Evolutionary conservation across 2,888 invertebrate species (phyloP), one percentile per base, ranked within the genome.

Genomic region (Tachina lurida): DNA sequence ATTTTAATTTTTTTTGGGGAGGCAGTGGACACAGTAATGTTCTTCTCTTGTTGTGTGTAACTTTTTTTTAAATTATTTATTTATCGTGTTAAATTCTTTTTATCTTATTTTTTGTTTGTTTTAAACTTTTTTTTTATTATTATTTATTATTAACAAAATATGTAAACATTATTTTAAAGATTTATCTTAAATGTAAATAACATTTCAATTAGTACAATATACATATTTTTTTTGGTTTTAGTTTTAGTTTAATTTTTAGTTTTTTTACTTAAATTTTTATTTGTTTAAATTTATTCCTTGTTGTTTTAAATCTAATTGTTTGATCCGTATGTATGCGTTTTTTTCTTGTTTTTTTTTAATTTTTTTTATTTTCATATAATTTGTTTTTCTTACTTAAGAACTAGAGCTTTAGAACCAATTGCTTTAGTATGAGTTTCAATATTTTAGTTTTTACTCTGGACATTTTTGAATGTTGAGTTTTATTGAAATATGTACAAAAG

Each of bases 321-420:
- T 86, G 86, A 86, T 86, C 86, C 86, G 79, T 86, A 80, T 83
- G 83, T 80, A 68, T 79, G 75, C 67, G 76, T 78, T 68, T 70
- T 45, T 43, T 62, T 22, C 54, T 58, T 1, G 12, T 56, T 77
- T 68, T 67, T 80, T 67, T 49, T 62, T 74, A 19, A n/a, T 86
- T 77, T 70, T 45, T 4, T 56, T 3, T 54, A 10, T 31, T 39
- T 58, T 65, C 49, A 17, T 68, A 12, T 54, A 17, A 10, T 52
- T 54, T 71, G n/a, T 47, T 74, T 88, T 80, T 68, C 84, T 74
- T 77, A 81, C 88, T 89, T 87, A 86, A 84, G 84, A 31, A 87
- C 86, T 89, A 89, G 65, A 88, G 87, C 88, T 89, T 89, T 89
- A 89, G 89, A 89, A 89, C 89, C 89, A 88, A 88, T 89, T 90